Evolutionary conservation across 2,797 vertebrate species (phyloP), one percentile per base, ranked within the genome.

Genomic region (Danionella dracula): DNA sequence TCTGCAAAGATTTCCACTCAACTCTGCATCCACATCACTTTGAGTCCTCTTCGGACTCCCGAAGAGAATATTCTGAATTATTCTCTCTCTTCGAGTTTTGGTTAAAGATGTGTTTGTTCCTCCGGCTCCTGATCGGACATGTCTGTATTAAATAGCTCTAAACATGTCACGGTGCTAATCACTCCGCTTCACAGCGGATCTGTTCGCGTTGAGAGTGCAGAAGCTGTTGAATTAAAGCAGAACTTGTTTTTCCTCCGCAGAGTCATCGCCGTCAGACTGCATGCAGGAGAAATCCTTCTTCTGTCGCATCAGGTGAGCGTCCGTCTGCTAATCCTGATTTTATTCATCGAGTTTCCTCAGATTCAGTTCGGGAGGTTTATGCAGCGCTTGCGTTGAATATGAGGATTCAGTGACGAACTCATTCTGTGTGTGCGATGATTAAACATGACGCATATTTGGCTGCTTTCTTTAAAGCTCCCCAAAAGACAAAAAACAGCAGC

Each of bases 251-350:
- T 8, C 12, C 46, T n/a, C 15, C 0, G 78, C 74, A 92, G 90
- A 90, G 70, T 87, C 87, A 1, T 89, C 87, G 1, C 83, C 83
- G 0, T 76, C 87, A n/a, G 90, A 91, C 45, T 92, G 90, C 82
- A 86, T 92, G 83, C 93, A 94, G 80, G 95, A 98, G 81, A 98
- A 98, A 63, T 96, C 95, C 16, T 99, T 99, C 82, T 99, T 97
- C 79, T 99, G 97, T 73, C 95, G 94, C 4, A 92, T 99, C 84
- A 93, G 96, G 96, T 97, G 78, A 85, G 89, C 82, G 42, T 42
- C 55, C 60, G 66, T 57, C 71, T 63, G 62, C 31, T 71, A 48
- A 41, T 31, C 31, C 71, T 79, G 75, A 54, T 54, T 84, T 56
- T 16, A 53, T 71, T 69, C 31, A 68, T 69, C 54, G 27, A 8